A percentile compares a stretch with the other conserved stretches of the same genome.
Evolutionary conservation across 1,140 invertebrate species (phyloP).

Genomic region (Drosophila pandora): DNA sequence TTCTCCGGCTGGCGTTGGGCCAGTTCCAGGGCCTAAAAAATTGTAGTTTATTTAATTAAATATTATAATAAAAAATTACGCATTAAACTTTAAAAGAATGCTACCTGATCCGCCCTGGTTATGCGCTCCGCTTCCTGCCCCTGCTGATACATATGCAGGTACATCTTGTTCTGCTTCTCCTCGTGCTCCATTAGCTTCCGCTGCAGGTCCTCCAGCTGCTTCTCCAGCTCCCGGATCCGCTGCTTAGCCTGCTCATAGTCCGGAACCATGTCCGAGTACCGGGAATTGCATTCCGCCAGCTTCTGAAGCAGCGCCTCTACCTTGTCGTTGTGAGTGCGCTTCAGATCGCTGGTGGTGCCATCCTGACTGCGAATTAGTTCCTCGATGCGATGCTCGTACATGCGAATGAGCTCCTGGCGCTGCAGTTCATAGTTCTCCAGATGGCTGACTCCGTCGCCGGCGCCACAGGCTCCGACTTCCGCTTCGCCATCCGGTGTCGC

Average conservation of each 20-base stretch:
- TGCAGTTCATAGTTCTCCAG: conserved; percentile 85
- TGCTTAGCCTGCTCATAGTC: conserved; percentile 88
- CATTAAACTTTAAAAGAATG: neutral
- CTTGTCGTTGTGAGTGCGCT: conserved; percentile 91
- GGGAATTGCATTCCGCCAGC: conserved; percentile 90
- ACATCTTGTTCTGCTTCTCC: conserved; percentile 89
- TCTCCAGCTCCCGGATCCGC: conserved; percentile 87
- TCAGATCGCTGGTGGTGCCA: conserved; percentile 88
- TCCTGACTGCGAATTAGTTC: conserved; percentile 89
- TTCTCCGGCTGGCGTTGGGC: conserved; percentile 85
- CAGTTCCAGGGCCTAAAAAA: conserved; percentile 86
- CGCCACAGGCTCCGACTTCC: conserved; percentile 21
- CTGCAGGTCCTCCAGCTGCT: conserved; percentile 88
- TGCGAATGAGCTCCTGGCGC: conserved; percentile 87
- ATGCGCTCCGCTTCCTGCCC: conserved; percentile 90
- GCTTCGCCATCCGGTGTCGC: conserved; percentile 66
- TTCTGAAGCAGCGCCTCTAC: conserved; percentile 90
- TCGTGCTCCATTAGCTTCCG: conserved; percentile 89
- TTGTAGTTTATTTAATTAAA: neutral
- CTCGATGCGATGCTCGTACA: conserved; percentile 90
- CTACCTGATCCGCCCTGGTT: conserved; percentile 87
- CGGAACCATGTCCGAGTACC: conserved; percentile 89
- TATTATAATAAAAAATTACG: neutral
- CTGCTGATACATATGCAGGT: conserved; percentile 93
- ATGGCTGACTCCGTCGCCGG: conserved; percentile 24